Percentiles rank a stretch among this genome's conserved stretches.
Conservation (phyloP, 64 coral and sea anemone species). For the Montipora capricornis region DNA sequence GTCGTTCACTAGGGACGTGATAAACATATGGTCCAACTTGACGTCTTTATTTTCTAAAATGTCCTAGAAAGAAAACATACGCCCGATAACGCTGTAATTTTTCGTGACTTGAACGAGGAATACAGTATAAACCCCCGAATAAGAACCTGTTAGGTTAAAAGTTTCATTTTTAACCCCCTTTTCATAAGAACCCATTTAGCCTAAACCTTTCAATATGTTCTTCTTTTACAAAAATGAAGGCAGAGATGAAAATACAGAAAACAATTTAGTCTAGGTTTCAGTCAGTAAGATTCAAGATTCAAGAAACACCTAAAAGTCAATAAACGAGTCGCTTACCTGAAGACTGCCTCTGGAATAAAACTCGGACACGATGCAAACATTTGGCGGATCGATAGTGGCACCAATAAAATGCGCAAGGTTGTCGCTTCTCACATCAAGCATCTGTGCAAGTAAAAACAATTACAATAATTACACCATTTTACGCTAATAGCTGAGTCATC, state of each 20-base stretch:
- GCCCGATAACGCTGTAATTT: no score
- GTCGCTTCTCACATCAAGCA: constrained; percentile 76
- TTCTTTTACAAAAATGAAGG: no score
- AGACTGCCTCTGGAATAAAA: constrained; percentile 88
- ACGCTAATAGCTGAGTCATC: background rate
- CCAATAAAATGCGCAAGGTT: constrained; percentile 88
- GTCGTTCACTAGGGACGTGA: constrained; percentile 86
- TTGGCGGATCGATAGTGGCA: constrained; percentile 79
- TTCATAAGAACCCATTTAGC: no score
- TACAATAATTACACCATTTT: background rate
- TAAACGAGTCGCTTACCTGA: constrained; percentile 50
- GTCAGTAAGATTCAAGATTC: no score
- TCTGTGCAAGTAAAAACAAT: constrained; percentile 40
- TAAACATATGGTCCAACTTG: constrained; percentile 95
- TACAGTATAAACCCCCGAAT: no score
- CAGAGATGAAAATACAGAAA: no score
- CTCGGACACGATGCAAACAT: constrained; percentile 84
- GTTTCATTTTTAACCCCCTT: no score
- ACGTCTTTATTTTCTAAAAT: constrained; percentile 94
- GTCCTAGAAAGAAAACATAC: constrained; percentile 57
- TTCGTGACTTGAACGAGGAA: no score
- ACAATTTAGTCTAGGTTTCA: no score
- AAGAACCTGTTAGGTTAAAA: no score
- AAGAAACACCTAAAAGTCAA: no score
- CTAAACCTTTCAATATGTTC: no score